phyloP scores from a whole-genome alignment of 1,140 invertebrate species.

The Bombus confusus region DNA sequence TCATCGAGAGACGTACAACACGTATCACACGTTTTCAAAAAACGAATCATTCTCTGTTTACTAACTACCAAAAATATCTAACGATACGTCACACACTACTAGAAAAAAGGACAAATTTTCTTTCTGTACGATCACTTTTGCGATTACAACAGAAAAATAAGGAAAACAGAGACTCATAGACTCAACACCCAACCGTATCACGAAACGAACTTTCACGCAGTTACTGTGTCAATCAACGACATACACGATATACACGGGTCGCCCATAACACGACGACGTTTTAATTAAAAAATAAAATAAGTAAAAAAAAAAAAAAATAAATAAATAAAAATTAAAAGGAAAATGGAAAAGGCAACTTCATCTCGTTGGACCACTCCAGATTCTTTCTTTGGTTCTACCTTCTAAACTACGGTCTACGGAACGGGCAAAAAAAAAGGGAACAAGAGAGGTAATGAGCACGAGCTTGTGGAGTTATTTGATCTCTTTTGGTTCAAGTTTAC shows the following conservation, averaged over 20 bases:
- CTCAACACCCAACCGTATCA: slow-evolving; percentile 13
- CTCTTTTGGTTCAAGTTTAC: slow-evolving; percentile 63
- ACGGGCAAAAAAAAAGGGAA: slow-evolving; percentile 54
- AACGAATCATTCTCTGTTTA: slow-evolving; percentile 34
- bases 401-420: slow-evolving; percentile 61
- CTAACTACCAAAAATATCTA: slow-evolving; percentile 26
- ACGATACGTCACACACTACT: slow-evolving; percentile 25
- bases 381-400: slow-evolving; percentile 55
- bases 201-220: not conserved
- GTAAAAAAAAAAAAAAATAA: not conserved
- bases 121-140: slow-evolving; percentile 19
- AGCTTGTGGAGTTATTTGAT: slow-evolving; percentile 47
- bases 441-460: slow-evolving; percentile 55
- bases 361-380: slow-evolving; percentile 33
- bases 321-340: too few relatives aligned
- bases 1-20: slow-evolving; percentile 22
- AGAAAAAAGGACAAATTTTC: not conserved
- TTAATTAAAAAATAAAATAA: not conserved
- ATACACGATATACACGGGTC: slow-evolving; percentile 9
- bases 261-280: not conserved
- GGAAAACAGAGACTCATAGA: slow-evolving; percentile 30
- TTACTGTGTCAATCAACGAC: slow-evolving; percentile 3
- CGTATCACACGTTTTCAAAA: slow-evolving; percentile 30
- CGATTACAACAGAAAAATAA: not conserved
- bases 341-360: not conserved